phyloP scores from a whole-genome alignment of 2,797 vertebrate genomes.

The Aeoliscus strigatus region DNA sequence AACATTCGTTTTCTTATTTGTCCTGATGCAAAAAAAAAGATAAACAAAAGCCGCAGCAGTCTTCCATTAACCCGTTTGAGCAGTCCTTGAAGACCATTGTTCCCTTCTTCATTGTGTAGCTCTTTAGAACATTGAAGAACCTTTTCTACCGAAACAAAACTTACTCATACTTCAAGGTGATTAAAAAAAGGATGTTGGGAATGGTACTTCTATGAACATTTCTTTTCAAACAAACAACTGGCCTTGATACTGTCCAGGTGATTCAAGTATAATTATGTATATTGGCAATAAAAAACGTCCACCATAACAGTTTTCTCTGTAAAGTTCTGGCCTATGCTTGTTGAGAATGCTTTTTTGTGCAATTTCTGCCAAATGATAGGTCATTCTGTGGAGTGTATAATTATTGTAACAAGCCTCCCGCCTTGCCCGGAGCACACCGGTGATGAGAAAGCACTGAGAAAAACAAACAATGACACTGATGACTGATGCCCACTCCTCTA shows the following conservation, averaged over 20 bases:
- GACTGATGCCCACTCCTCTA: constrained; percentile 34
- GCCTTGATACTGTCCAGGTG: constrained; percentile 7
- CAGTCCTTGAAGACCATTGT: too few relatives aligned
- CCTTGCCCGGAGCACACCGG: constrained; percentile 37
- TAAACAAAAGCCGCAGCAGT: too few relatives aligned
- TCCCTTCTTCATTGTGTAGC: too few relatives aligned
- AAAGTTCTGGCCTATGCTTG: constrained; percentile 28
- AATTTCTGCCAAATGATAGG: constrained; percentile 57
- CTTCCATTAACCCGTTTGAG: too few relatives aligned
- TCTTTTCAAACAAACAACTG: too few relatives aligned
- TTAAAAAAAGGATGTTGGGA: too few relatives aligned
- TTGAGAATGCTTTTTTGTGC: constrained; percentile 44
- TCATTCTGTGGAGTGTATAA: constrained; percentile 50
- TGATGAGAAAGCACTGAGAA: constrained; percentile 37
- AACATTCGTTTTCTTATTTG: too few relatives aligned
- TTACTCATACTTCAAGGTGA: too few relatives aligned
- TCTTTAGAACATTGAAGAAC: too few relatives aligned
- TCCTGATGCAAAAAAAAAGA: too few relatives aligned
- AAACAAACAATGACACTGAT: constrained; percentile 47
- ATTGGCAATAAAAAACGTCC: constrained; percentile 8
- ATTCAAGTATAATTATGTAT: constrained; percentile 12
- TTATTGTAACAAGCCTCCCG: constrained; percentile 57
- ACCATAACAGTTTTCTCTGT: constrained; percentile 20
- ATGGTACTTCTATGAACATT: too few relatives aligned
- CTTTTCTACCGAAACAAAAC: too few relatives aligned